phyloP scores from a whole-genome alignment of 2,888 invertebrate genomes.

The Cataglyphis albicans region DNA sequence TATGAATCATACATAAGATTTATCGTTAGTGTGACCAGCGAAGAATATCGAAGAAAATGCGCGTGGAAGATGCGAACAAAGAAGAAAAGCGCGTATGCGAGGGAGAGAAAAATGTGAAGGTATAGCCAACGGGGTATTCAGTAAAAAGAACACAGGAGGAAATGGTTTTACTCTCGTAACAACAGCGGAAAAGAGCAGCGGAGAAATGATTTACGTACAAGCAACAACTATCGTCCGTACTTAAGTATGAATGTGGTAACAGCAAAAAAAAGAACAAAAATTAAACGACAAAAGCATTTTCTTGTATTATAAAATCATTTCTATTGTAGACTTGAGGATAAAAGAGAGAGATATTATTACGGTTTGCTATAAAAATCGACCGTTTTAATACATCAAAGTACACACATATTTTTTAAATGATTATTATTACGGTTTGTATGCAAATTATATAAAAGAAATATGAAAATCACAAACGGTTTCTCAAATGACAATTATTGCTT shows the following conservation, averaged over 20 bases:
- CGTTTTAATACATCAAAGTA: not conserved
- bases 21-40: conserved; percentile 14
- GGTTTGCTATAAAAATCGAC: not conserved
- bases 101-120: conserved; percentile 29
- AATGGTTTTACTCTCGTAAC: conserved; percentile 49
- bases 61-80: conserved; percentile 38
- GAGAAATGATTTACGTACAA: conserved; percentile 51
- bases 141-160: conserved; percentile 39
- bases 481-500: not conserved
- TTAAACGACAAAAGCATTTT: conserved; percentile 21
- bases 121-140: conserved; percentile 28
- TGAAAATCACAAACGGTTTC: not conserved
- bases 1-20: conserved; percentile 32
- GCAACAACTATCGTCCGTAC: conserved; percentile 23
- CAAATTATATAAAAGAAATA: conserved; percentile 1
- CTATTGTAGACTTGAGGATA: not conserved
- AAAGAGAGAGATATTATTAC: not conserved
- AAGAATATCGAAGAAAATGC: conserved; percentile 43
- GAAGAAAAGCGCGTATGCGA: conserved; percentile 11
- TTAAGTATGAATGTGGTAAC: not conserved
- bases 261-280: conserved; percentile 10
- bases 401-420: not conserved
- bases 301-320: conserved; percentile 7
- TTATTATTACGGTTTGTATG: not conserved
- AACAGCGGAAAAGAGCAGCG: conserved; percentile 36